phyloP scores from a whole-genome alignment of 2,113 vertebrate species.

The Globicephala melas region DNA sequence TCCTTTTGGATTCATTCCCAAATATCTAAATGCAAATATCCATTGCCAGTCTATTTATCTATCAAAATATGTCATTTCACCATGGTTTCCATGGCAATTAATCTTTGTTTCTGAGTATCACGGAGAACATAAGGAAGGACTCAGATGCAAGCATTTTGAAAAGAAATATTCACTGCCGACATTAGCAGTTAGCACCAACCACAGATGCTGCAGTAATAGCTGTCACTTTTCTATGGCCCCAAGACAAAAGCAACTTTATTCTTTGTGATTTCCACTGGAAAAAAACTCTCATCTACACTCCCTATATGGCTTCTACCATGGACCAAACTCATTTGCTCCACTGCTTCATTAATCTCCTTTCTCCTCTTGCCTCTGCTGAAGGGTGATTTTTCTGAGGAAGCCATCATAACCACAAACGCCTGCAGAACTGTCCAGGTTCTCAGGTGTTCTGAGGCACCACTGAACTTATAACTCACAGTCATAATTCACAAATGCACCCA shows the following conservation, averaged over 20 bases:
- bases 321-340: background rate
- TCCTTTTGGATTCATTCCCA: background rate
- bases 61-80: background rate
- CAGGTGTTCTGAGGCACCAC: background rate
- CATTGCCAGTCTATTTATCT: background rate
- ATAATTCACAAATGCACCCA: background rate
- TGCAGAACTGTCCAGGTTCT: background rate
- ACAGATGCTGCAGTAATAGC: background rate
- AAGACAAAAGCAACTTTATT: background rate
- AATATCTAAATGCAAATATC: conserved; percentile 1
- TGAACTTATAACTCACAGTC: background rate
- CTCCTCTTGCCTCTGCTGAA: background rate
- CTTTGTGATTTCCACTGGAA: background rate
- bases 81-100: background rate
- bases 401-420: fast-evolving
- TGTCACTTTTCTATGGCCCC: background rate
- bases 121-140: background rate
- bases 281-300: background rate
- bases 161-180: background rate
- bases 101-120: background rate
- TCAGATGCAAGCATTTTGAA: background rate
- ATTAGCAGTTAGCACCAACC: background rate
- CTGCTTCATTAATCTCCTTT: background rate
- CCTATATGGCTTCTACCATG: background rate
- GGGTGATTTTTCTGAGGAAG: background rate